A percentile compares a stretch with the other conserved stretches of the same genome.
phyloP scores from a whole-genome alignment of 2,888 invertebrate genomes.

The Polymixis lichenea region DNA sequence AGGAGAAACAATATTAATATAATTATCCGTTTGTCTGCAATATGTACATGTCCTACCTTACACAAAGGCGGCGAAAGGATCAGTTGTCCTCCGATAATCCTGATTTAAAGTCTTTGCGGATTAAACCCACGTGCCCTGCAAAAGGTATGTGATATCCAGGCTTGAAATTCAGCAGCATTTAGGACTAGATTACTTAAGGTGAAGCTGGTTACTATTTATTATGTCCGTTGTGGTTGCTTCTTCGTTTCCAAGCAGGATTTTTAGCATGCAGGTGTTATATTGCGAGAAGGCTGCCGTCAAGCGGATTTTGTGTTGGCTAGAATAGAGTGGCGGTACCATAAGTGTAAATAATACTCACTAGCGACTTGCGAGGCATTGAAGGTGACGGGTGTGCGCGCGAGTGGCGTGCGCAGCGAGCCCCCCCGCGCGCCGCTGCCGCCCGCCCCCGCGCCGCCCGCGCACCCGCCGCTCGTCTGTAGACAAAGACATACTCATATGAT shows the following conservation, averaged over 20 bases:
- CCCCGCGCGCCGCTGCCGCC: constrained; percentile 82
- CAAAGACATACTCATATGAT: not conserved
- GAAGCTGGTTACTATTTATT: not conserved
- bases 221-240: not conserved
- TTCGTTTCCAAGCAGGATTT: not conserved
- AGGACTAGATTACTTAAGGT: not conserved
- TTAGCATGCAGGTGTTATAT: not conserved
- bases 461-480: constrained; percentile 79
- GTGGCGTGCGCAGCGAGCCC: constrained; percentile 87
- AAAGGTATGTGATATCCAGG: constrained; percentile 34
- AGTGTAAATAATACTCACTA: constrained; percentile 77
- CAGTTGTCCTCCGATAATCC: constrained; percentile 28
- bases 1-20: constrained; percentile 16
- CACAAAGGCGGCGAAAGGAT: constrained; percentile 13
- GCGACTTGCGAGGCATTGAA: constrained; percentile 88
- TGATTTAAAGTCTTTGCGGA: constrained; percentile 22
- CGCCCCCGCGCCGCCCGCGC: constrained; percentile 66
- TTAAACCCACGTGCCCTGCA: constrained; percentile 32
- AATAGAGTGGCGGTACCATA: not conserved
- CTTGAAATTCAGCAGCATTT: constrained; percentile 5
- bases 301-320: not conserved
- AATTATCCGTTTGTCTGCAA: not conserved
- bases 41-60: constrained; percentile 35
- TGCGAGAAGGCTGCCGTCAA: not conserved
- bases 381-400: constrained; percentile 88